Base-by-base conservation (phyloP, 2,797 vertebrate species). In the Dermochelys coriacea region DNA sequence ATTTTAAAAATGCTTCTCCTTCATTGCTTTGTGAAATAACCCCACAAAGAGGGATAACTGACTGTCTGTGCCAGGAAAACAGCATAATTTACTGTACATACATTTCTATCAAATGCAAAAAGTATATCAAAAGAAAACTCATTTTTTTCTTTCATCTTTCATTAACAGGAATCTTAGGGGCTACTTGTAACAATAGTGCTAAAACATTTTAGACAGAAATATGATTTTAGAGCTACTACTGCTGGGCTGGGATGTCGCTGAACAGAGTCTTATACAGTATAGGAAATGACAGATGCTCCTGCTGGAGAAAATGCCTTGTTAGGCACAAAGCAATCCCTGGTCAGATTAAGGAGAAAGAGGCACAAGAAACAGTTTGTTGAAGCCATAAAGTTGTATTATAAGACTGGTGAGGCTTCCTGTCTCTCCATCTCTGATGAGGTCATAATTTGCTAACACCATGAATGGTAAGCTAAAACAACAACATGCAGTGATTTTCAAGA, bases 61-160 rank as follows among this genome's bases (percentile, higher is more conserved):
- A 8, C 0, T 25, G 74, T 71, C 81, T 2, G 4, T 2, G 6
- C 41, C 80, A 18, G 45, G 61, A 11, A 37, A 89, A 82, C 0
- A 1, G 71, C 41, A 27, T 25, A 74, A 25, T 23, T 45, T 12
- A 74, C 37, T n/a, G 34, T n/a, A 64, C 15, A n/a, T 8, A 6
- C 34, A 64, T 16, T 61, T 6, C 31, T 61, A 61, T n/a, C 61
- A 45, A 41, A 74, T 25, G 23, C 37, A 45, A 74, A 74, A 45
- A 31, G 51, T 1, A 5, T 0, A 14, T 0, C 0, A 0, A 27
- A 85, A 88, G 55, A 68, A 29, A 19, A 74, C 0, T 2, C 6
- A 0, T 29, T 61, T 52, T 84, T 84, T 21, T 15, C 11, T 52
- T 54, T 37, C 23, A 61, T 45, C 50, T 11, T 47, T 15, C 14